Percentiles rank a stretch among this genome's conserved stretches.
phyloP scores from a whole-genome alignment of 2,113 vertebrate genomes.

The Edolisoma coerulescens region DNA sequence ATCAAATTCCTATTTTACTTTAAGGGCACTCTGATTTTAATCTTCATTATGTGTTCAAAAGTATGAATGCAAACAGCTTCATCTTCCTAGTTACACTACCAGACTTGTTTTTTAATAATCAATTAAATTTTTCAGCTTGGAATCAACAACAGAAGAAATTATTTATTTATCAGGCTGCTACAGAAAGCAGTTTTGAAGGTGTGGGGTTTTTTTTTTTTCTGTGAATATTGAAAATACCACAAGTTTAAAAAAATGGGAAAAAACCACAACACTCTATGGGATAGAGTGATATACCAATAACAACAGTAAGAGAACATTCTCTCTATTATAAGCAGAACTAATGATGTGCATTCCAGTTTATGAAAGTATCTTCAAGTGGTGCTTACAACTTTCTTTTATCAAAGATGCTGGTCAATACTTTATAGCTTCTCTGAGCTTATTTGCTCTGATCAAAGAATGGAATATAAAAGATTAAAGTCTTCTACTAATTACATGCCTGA shows the following conservation, averaged over 20 bases:
- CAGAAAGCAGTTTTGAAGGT: background rate
- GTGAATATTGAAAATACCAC: background rate
- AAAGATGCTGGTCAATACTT: slow-evolving; percentile 78
- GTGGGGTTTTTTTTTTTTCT: no score
- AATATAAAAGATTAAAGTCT: slow-evolving; percentile 83
- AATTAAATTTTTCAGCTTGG: background rate
- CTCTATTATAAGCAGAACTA: slow-evolving; percentile 40
- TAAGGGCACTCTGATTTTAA: background rate
- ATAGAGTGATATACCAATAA: background rate
- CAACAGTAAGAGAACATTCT: background rate
- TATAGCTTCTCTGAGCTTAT: slow-evolving; percentile 72
- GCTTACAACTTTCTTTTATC: slow-evolving; percentile 66
- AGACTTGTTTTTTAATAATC: background rate
- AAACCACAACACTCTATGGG: background rate
- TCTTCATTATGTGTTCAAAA: background rate
- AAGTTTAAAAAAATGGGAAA: background rate
- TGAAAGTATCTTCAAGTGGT: slow-evolving; percentile 55
- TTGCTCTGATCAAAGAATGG: slow-evolving; percentile 76
- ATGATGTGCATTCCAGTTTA: slow-evolving; percentile 54
- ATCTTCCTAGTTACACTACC: background rate
- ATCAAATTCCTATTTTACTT: background rate
- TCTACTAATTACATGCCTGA: slow-evolving; percentile 83
- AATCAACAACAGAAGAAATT: background rate
- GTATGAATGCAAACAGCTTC: background rate
- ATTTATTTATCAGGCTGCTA: background rate